These are phyloP conservation scores for Phalacrocorax aristotelis DNA, from an alignment of 2,113 vertebrate species.

Conservation along the genomic window DNA sequence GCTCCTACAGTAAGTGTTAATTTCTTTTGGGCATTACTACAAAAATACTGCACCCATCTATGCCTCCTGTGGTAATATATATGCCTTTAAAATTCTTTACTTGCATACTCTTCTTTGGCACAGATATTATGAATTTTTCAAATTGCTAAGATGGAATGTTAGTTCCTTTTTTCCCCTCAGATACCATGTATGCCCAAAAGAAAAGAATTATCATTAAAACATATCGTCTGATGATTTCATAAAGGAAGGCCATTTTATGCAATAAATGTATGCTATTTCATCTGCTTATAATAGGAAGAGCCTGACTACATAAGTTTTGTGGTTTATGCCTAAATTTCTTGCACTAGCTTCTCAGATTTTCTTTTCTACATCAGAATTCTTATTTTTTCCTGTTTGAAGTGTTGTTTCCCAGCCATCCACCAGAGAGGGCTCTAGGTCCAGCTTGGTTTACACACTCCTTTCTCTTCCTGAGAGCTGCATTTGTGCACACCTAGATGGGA, in stretches of 20 bases:
- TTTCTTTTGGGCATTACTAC: neutral
- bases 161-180: neutral
- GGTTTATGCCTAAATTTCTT: neutral
- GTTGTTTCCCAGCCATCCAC: constrained; percentile 57
- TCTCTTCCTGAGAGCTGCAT: neutral
- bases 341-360: neutral
- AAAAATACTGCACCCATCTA: neutral
- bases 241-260: neutral
- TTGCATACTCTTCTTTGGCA: neutral
- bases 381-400: neutral
- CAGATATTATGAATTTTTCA: neutral
- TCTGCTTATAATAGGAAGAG: neutral
- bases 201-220: neutral
- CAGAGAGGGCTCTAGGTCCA: constrained; percentile 64
- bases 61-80: neutral
- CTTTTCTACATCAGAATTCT: neutral
- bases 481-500: neutral
- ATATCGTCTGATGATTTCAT: neutral
- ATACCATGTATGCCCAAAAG: neutral
- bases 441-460: neutral
- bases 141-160: neutral
- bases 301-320: neutral
- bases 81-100: neutral
- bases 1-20: neutral
- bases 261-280: neutral